A percentile compares a stretch with the other conserved stretches of the same genome.
Evolutionary conservation across 2,888 invertebrate species (phyloP).

Genomic region (Chironomus tentans): DNA sequence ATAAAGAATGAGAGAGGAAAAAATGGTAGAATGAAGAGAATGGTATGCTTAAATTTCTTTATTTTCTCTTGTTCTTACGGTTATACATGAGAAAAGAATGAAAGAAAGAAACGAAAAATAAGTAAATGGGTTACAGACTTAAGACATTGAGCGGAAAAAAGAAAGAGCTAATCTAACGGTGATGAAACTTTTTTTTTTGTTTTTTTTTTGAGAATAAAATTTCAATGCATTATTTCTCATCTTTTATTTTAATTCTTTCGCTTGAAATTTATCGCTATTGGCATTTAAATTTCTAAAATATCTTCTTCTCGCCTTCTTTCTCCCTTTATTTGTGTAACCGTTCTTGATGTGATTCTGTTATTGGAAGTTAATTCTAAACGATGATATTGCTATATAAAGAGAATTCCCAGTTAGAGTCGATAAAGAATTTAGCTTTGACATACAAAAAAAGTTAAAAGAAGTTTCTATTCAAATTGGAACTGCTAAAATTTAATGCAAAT

Average conservation of each 20-base stretch:
- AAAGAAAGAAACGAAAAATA: conserved; percentile 9
- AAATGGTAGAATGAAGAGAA: neutral
- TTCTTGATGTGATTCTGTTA: neutral
- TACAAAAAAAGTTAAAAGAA: too few species aligned
- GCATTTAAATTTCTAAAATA: neutral
- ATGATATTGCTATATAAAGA: too few species aligned
- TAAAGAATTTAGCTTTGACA: too few species aligned
- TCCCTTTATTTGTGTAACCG: neutral
- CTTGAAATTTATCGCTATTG: neutral
- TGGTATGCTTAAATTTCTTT: neutral
- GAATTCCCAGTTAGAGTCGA: too few species aligned
- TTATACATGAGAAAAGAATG: conserved; percentile 4
- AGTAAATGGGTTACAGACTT: conserved; percentile 17
- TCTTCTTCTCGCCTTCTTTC: neutral
- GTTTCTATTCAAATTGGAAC: too few species aligned
- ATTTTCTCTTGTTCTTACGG: conserved; percentile 9
- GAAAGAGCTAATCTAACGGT: conserved; percentile 10
- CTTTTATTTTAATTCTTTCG: neutral
- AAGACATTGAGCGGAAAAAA: neutral
- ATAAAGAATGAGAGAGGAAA: neutral
- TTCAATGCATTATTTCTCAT: neutral
- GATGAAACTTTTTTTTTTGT: conserved; percentile 2
- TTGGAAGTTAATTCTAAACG: neutral
- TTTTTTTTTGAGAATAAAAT: neutral
- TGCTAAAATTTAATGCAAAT: too few species aligned